These are phyloP conservation scores for Girardinichthys multiradiatus DNA, from an alignment of 2,113 vertebrate species.

Conservation along the genomic window DNA sequence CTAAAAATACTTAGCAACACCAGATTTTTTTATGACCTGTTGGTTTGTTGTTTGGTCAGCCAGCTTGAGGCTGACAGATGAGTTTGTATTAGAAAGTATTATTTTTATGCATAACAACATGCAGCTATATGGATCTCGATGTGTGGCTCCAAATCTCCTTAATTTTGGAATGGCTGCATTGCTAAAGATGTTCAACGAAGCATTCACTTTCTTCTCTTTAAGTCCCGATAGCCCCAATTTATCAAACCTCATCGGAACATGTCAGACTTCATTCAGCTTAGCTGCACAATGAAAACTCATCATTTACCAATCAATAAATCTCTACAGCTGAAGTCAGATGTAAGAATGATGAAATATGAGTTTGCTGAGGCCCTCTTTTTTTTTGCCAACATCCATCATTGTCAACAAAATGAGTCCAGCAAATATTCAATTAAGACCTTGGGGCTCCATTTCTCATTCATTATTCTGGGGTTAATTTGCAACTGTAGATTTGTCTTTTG, in stretches of 20 bases:
- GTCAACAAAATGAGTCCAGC: slow-evolving; percentile 75
- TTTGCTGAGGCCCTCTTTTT: slow-evolving; percentile 64
- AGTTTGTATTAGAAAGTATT: neutral
- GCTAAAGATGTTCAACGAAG: slow-evolving; percentile 21
- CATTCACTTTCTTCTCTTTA: slow-evolving; percentile 32
- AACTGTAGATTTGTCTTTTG: slow-evolving; percentile 80
- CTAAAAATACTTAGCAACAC: neutral
- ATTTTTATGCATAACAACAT: slow-evolving; percentile 3
- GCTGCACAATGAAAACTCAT: slow-evolving; percentile 75
- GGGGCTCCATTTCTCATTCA: slow-evolving; percentile 74
- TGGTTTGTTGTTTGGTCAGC: slow-evolving; percentile 17
- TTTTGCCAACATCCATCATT: slow-evolving; percentile 64
- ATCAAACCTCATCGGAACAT: slow-evolving; percentile 57
- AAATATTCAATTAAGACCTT: slow-evolving; percentile 74
- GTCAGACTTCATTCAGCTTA: slow-evolving; percentile 69
- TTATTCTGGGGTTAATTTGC: slow-evolving; percentile 78
- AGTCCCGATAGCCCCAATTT: slow-evolving; percentile 42
- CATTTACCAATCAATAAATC: slow-evolving; percentile 75
- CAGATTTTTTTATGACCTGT: slow-evolving; percentile 37
- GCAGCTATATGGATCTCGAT: neutral
- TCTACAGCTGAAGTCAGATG: slow-evolving; percentile 67
- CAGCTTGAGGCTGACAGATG: neutral
- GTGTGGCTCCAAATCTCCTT: slow-evolving; percentile 13
- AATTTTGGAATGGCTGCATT: slow-evolving; percentile 18
- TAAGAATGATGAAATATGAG: slow-evolving; percentile 66